Evolutionary conservation across 2,888 invertebrate genomes (phyloP), one percentile per base, ranked within the genome.

Genomic region (Lochmaea capreae): DNA sequence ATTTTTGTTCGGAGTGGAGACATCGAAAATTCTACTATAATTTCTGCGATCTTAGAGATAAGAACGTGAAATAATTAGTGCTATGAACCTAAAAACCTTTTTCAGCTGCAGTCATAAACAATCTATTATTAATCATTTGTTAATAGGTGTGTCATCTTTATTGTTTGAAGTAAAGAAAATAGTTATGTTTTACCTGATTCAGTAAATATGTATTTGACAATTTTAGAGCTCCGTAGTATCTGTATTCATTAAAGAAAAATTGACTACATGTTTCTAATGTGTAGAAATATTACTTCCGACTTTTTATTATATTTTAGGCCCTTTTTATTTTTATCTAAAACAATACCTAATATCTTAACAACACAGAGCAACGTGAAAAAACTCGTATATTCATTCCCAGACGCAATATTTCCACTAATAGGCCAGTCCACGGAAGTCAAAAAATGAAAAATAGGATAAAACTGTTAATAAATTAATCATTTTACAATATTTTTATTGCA

Each of bases 341-440:
- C 77, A 76, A 77, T 77, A 74, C 71, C 77, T 77, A 76, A 74
- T 42, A 49, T 63, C 43, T 62, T 42, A 75, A 75, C 75, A 69
- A 68, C 62, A 62, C 11, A 62, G 62, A 62, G 62, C 62, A 62
- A 62, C 62, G 14, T 62, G 10, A 61, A 58, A 61, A 61, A 61
- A 61, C 61, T 62, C 43, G 16, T 62, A 62, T 62, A 42, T 65
- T 54, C 43, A 33, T 61, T 65, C n/a, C 18, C 72, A 62, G 66
- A 52, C 46, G 71, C 65, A 71, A 68, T 72, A 72, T 66, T 68
- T 71, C 69, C 46, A 57, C 68, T 42, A 42, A 18, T 18, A 42
- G 62, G 18, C 43, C 62, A 43, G 43, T 43, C 62, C 9, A 12
- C n/a, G 43, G 18, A 39, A 62, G 62, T 42, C 16, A 5, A 62